Conservation (phyloP, 2,113 vertebrate species). For the Ammospiza caudacuta region DNA sequence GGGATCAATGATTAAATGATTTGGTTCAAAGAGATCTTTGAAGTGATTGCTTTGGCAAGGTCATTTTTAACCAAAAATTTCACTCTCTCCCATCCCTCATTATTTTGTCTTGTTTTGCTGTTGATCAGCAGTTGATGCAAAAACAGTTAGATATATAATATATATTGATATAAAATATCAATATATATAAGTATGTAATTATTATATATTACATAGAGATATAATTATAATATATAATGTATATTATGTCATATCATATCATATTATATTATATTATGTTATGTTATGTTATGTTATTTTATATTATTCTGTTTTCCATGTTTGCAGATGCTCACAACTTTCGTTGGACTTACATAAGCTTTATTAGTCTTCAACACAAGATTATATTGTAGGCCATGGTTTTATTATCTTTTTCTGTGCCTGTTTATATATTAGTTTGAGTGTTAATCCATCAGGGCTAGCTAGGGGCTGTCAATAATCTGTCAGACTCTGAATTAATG, state of each 20-base stretch:
- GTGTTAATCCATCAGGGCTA: not conserved
- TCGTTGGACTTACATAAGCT: not conserved
- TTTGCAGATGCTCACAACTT: not conserved
- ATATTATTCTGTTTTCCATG: not conserved
- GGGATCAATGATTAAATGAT: not conserved
- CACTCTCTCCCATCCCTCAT: not conserved
- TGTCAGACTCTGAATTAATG: not conserved
- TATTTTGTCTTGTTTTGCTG: not conserved
- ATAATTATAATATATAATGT: not conserved
- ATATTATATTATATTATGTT: no score
- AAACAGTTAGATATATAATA: not conserved
- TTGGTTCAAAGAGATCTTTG: not conserved
- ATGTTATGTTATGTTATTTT: not conserved
- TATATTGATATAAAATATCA: not conserved
- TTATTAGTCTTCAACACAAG: not conserved
- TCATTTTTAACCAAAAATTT: not conserved
- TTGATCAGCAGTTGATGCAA: not conserved
- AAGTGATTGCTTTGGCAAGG: not conserved
- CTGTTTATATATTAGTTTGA: not conserved
- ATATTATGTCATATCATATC: no score
- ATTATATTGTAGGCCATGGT: not conserved
- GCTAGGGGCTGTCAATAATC: not conserved
- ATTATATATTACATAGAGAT: not conserved
- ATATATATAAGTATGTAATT: not conserved
- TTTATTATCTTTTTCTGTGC: not conserved